Evolutionary conservation across 2,797 vertebrate genomes (phyloP), one percentile per base, ranked within the genome.

Genomic region (Coregonus suidteri): DNA sequence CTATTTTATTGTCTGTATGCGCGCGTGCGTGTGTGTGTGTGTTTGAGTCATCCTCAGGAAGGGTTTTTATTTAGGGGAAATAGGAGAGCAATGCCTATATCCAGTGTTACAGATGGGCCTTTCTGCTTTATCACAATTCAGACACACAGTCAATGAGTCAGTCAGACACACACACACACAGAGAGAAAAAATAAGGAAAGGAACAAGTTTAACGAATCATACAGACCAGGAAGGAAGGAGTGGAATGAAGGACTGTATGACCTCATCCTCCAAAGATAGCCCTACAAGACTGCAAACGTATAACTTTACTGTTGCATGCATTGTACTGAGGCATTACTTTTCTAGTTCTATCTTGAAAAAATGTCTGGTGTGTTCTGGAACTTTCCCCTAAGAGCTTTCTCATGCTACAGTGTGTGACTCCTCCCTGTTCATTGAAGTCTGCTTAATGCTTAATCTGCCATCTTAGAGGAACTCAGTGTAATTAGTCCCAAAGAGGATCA

Each of bases 401-500:
- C 2, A 47, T 47, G 41, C 0, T 41, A 16, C n/a, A 7, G 73
- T 75, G 70, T 73, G 81, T 82, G 84, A 79, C 77, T 47, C 41
- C 41, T 47, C 30, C 4, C 30, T 25, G 75, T 73, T 86, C 78
- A 78, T 59, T 51, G 73, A 84, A 84, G 79, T 65, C 64, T 66
- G 62, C 80, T 73, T 89, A 77, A 89, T 87, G 86, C 81, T 75
- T 89, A 77, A 89, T 87, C 85, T 77, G 74, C 87, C 81, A 64
- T 87, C 87, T 89, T 89, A 67, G 25, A 47, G 9, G 41, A 47
- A 47, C 41, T 47, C 41, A 11, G 41, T 47, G 83, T 89, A 90
- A 92, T 94, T 90, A 82, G 85, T 88, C 83, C 84, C 84, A 90
- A 90, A 77, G 89, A 92, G 91, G 88, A 91, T 89, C 75, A 90